Base-by-base conservation (phyloP, 2,888 invertebrate species). In the Sminthurinus aureus region DNA sequence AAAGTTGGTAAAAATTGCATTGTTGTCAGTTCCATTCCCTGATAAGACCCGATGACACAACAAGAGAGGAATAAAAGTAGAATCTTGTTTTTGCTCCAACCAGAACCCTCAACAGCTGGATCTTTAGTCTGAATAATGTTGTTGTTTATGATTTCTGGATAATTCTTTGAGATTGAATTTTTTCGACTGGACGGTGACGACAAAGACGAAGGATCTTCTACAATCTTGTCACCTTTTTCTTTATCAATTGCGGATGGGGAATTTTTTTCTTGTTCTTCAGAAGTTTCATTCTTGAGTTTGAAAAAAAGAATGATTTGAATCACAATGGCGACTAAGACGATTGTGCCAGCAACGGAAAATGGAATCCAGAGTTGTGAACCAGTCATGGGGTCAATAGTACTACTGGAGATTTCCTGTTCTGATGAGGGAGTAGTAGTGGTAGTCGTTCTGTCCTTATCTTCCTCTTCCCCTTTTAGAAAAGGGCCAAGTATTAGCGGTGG, bases 21-120 rank as follows among this genome's bases (percentile, higher is more conserved):
- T 0, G 74, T 84, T 22, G 79, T 75, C 22, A 81, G 77, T 69
- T 86, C 85, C 85, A 84, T 84, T 15, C 84, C 85, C 15, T 79
- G 82, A 67, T 85, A 85, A 1, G 64, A 76, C 58, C 83, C 86
- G 6, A 85, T 13, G 13, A 75, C 69, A 11, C 79, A 67, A 1
- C 69, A 80, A 0, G 87, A 82, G 0, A 87, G 79, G 0, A 84
- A 50, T 11, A 86, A 79, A 0, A 87, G 82, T 11, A 71, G 71
- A 24, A 71, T 26, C n/a, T 22, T 18, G 11, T 3, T 6, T n/a
- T 20, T 22, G 3, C n/a, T 69, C 69, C 69, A 38, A 4, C 6
- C 38, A 38, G 38, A 38, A 38, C 38, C 38, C 38, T 38, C 38
- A 38, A 38, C 38, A 4, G 38, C 38, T 38, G 38, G 38, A 38